Evolutionary conservation across 2,797 vertebrate species (phyloP).

Genomic region (Parauchenoglanis ngamensis): DNA sequence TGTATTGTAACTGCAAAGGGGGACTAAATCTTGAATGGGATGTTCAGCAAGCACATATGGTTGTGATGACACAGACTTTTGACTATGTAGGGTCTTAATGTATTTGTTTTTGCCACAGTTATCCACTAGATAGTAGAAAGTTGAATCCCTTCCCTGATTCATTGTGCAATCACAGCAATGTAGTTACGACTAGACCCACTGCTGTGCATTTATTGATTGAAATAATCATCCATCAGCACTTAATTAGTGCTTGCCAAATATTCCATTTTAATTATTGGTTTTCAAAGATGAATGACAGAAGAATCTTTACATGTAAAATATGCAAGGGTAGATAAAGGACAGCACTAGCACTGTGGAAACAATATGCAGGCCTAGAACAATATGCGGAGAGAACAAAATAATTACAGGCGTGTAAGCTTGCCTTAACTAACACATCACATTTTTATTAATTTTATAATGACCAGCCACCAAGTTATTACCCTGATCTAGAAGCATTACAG

Average conservation of each 20-base stretch:
- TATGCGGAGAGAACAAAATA: neutral
- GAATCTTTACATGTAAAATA: constrained; percentile 69
- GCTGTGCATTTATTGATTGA: constrained; percentile 71
- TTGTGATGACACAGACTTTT: neutral
- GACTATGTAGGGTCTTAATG: neutral
- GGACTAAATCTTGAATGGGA: neutral
- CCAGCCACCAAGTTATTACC: constrained; percentile 2
- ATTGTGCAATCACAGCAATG: constrained; percentile 67
- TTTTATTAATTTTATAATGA: constrained; percentile 11
- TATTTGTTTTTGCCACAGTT: neutral
- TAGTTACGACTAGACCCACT: constrained; percentile 60
- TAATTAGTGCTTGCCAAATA: constrained; percentile 78
- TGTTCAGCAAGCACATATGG: neutral
- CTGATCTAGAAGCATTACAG: constrained; percentile 44
- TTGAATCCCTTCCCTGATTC: constrained; percentile 1
- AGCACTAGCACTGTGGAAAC: constrained; percentile 72
- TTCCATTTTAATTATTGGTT: constrained; percentile 80
- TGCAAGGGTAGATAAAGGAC: constrained; percentile 65
- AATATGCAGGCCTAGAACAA: constrained; percentile 18
- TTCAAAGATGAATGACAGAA: constrained; percentile 72
- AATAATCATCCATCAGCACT: constrained; percentile 73
- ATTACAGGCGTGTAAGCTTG: constrained; percentile 14
- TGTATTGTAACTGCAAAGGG: neutral
- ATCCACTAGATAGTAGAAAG: neutral
- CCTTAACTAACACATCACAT: constrained; percentile 19